These are phyloP conservation scores for Bedellia somnulentella DNA, from an alignment of 2,888 invertebrate species.

Conservation along the genomic window DNA sequence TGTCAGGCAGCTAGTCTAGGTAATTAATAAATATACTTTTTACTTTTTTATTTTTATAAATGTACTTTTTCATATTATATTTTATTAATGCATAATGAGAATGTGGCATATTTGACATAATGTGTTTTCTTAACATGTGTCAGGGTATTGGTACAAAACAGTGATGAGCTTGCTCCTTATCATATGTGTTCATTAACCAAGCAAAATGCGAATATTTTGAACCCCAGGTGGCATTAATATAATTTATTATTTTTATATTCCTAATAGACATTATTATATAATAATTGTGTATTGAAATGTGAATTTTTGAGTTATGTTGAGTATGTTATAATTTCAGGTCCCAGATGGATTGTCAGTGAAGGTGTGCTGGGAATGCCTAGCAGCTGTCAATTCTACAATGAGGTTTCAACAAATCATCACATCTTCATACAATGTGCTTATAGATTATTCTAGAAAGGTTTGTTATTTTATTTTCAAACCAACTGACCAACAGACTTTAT, in stretches of 20 bases:
- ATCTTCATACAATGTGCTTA: constrained; percentile 24
- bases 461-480: background rate
- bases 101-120: no score
- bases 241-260: background rate
- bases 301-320: no score
- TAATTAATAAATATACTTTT: no score
- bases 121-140: no score
- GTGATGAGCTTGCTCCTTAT: no score
- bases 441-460: constrained; percentile 34
- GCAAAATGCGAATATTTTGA: background rate
- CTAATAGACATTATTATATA: background rate
- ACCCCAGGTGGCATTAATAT: background rate
- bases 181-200: no score
- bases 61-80: no score
- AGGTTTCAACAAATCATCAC: constrained; percentile 24
- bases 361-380: constrained; percentile 46
- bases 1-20: no score
- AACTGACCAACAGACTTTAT: background rate
- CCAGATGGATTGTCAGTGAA: constrained; percentile 36
- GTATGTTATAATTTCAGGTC: no score
- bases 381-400: constrained; percentile 17
- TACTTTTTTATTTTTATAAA: no score
- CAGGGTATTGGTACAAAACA: no score
- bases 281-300: background rate
- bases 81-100: no score